Percentiles rank a stretch among this genome's conserved stretches.
These are phyloP conservation scores for Stichodactyla helianthus DNA, from an alignment of 64 coral and sea anemone species.

Conservation along the genomic window DNA sequence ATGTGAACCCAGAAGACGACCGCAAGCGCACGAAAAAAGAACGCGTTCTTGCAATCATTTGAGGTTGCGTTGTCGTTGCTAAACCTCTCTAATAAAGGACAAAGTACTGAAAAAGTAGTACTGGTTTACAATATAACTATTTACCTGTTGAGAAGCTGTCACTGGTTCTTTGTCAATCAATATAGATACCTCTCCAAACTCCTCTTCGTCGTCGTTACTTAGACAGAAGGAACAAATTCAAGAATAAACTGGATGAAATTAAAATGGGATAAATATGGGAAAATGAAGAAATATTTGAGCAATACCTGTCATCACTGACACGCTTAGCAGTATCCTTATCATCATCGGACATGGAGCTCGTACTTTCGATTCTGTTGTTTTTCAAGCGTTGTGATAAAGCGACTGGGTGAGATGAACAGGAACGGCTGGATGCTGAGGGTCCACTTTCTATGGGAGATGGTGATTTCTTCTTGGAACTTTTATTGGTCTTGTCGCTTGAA, in stretches of 20 bases:
- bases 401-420: not conserved
- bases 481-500: not conserved
- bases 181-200: conserved; percentile 54
- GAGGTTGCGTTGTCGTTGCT: no score
- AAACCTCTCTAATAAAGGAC: no score
- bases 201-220: conserved; percentile 34
- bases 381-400: not conserved
- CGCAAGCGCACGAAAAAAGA: not conserved
- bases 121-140: no score
- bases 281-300: not conserved
- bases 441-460: not conserved
- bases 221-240: not conserved
- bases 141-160: conserved; percentile 55
- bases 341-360: not conserved
- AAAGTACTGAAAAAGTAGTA: no score
- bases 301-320: not conserved
- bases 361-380: not conserved
- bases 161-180: conserved; percentile 42
- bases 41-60: no score
- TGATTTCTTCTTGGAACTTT: not conserved
- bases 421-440: not conserved
- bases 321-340: not conserved
- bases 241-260: not conserved
- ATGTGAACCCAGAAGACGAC: not conserved
- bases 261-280: no score